Evolutionary conservation across 2,797 vertebrate species (phyloP).

Genomic region (Uromys caudimaculatus): DNA sequence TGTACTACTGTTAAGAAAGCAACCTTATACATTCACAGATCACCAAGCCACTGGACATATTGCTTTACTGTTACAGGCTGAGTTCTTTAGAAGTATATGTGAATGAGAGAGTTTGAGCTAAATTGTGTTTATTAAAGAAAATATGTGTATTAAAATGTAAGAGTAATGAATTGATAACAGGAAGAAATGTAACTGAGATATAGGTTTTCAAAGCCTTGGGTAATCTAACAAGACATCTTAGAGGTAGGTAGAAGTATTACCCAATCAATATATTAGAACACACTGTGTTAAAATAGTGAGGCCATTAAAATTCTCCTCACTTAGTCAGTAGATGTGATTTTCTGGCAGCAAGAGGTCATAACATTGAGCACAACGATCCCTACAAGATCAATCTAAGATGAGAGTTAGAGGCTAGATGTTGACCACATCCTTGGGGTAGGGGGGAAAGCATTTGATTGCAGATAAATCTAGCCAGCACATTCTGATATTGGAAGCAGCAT

Average conservation of each 20-base stretch:
- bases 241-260: background rate
- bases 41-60: background rate
- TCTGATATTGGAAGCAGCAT: background rate
- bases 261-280: background rate
- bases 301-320: background rate
- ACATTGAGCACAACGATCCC: background rate
- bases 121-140: background rate
- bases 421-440: background rate
- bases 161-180: too few species aligned
- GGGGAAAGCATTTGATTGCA: background rate
- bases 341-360: background rate
- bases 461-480: background rate
- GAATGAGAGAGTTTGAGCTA: background rate
- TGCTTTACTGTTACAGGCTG: background rate
- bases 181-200: background rate
- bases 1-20: background rate
- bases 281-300: background rate
- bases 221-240: background rate
- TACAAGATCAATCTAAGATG: background rate
- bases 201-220: background rate
- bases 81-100: background rate
- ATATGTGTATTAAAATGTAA: background rate
- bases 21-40: background rate
- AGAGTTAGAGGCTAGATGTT: background rate
- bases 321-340: background rate